A percentile compares a stretch with the other conserved stretches of the same genome.
These are phyloP conservation scores for Corythucha ciliata DNA, from an alignment of 2,888 invertebrate genomes.

Conservation along the genomic window DNA sequence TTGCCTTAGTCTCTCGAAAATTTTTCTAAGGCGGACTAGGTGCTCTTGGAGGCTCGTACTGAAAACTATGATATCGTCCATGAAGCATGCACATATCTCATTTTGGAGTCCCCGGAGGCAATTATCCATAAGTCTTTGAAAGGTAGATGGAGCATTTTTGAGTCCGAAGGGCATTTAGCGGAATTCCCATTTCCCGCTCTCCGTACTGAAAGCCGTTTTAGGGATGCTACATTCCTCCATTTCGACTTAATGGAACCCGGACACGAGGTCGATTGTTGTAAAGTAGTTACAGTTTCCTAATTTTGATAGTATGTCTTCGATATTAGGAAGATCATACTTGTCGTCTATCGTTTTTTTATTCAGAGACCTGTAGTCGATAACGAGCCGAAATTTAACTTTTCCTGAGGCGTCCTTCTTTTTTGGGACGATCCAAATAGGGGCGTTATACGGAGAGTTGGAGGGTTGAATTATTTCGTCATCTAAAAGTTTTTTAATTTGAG, in stretches of 20 bases:
- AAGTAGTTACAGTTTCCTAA: neutral
- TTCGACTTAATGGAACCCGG: neutral
- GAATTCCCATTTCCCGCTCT: neutral
- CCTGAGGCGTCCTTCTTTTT: neutral
- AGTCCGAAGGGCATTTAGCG: neutral
- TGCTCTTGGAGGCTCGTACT: constrained; percentile 1
- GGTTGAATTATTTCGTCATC: neutral
- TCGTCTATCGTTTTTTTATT: neutral
- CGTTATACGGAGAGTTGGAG: too few relatives aligned
- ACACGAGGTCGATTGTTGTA: neutral
- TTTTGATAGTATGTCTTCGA: neutral
- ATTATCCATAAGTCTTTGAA: neutral
- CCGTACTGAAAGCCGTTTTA: neutral
- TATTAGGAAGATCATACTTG: neutral
- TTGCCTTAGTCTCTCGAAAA: neutral
- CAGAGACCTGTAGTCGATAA: neutral
- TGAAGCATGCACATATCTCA: neutral
- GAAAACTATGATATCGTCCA: neutral
- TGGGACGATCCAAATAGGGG: neutral
- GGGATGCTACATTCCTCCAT: neutral
- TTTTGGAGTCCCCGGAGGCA: neutral
- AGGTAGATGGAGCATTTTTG: neutral
- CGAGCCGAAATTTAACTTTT: neutral
- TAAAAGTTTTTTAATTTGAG: neutral
- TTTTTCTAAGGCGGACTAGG: neutral